These are phyloP conservation scores for Lycocerus yunnanus DNA, from an alignment of 2,888 invertebrate genomes.

Conservation along the genomic window DNA sequence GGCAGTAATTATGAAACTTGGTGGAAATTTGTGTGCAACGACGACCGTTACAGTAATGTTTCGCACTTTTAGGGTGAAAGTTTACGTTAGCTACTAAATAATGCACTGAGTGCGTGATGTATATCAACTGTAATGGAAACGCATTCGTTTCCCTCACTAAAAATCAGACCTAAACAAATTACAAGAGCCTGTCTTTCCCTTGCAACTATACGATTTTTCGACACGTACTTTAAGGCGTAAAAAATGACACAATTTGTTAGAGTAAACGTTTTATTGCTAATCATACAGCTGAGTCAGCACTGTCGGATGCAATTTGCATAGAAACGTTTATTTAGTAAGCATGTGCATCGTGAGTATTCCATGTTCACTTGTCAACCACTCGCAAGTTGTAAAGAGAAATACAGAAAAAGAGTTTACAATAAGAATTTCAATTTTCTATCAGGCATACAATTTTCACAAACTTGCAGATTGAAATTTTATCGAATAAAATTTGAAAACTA, in stretches of 20 bases:
- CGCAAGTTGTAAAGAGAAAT: constrained; percentile 14
- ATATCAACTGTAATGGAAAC: constrained; percentile 47
- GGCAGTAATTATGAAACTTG: constrained; percentile 54
- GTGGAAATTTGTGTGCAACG: constrained; percentile 50
- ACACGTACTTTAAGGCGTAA: constrained; percentile 38
- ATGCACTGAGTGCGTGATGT: constrained; percentile 51
- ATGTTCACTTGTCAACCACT: constrained; percentile 12
- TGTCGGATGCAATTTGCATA: constrained; percentile 31
- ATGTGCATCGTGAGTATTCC: constrained; percentile 6
- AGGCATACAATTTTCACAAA: background rate
- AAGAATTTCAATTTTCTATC: background rate
- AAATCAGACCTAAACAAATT: constrained; percentile 47
- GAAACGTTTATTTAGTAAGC: constrained; percentile 29
- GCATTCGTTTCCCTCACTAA: constrained; percentile 44
- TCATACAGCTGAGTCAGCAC: constrained; percentile 38
- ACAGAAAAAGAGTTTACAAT: background rate
- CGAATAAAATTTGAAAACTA: background rate
- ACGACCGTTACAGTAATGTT: constrained; percentile 50
- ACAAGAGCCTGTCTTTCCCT: constrained; percentile 27
- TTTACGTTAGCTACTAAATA: constrained; percentile 50
- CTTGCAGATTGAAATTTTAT: background rate
- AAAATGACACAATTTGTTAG: constrained; percentile 43
- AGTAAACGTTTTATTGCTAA: constrained; percentile 44
- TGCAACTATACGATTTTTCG: constrained; percentile 34
- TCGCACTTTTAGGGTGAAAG: constrained; percentile 51